phyloP scores from a whole-genome alignment of 1,140 invertebrate species.

The Macrostomum lignano region DNA sequence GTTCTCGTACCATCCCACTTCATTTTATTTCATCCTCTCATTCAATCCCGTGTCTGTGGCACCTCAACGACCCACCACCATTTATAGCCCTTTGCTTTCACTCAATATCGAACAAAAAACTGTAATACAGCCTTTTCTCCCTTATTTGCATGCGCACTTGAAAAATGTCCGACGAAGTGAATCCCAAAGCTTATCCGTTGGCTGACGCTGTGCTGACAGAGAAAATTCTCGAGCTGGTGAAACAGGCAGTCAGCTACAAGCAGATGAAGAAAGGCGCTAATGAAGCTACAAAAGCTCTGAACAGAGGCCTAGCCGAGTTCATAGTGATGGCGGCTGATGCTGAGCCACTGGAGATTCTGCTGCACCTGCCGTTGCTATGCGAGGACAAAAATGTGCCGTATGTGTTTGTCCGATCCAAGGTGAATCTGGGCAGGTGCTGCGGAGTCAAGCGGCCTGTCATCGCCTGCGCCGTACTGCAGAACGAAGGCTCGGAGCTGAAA shows the following conservation, averaged over 20 bases:
- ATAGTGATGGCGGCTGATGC: conserved; percentile 94
- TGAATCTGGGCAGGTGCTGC: conserved; percentile 73
- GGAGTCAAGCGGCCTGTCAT: conserved; percentile 89
- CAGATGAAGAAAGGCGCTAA: conserved; percentile 89
- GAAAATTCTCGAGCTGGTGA: conserved; percentile 72
- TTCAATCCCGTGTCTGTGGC: too few species aligned
- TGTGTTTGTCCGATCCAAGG: conserved; percentile 85
- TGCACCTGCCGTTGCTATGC: conserved; percentile 82
- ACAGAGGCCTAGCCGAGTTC: conserved; percentile 69
- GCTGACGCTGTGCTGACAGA: conserved; percentile 63
- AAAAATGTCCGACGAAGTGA: conserved; percentile 48
- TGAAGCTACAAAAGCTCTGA: conserved; percentile 84
- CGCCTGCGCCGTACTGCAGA: conserved; percentile 67
- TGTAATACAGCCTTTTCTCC: too few species aligned
- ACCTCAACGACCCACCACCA: too few species aligned
- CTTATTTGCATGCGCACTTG: too few species aligned
- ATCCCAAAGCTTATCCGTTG: conserved; percentile 87
- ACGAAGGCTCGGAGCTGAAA: conserved; percentile 85
- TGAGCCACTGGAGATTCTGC: conserved; percentile 74
- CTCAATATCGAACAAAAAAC: too few species aligned
- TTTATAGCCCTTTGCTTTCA: too few species aligned
- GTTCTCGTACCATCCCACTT: too few species aligned
- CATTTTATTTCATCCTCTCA: too few species aligned
- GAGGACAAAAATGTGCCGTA: conserved; percentile 99
- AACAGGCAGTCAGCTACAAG: conserved; percentile 83